Conservation (phyloP, 2,888 invertebrate species). For the Chalcis sispes region DNA sequence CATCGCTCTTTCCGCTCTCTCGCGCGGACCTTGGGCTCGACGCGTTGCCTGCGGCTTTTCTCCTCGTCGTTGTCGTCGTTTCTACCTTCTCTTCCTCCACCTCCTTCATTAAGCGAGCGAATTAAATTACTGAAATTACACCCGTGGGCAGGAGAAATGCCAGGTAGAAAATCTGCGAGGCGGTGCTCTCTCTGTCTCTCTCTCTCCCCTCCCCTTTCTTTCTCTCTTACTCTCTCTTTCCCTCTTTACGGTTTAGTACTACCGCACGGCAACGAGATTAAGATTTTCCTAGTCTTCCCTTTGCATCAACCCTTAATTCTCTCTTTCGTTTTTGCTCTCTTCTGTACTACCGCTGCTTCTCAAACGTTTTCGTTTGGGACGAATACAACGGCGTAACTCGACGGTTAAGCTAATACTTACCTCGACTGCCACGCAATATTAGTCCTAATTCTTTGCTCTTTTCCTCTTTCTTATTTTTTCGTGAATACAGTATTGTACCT, state of each 20-base stretch:
- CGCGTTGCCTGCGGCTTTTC: constrained; percentile 36
- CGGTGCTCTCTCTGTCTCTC: no score
- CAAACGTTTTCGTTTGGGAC: not conserved
- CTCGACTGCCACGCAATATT: constrained; percentile 61
- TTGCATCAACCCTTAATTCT: constrained; percentile 61
- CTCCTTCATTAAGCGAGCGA: constrained; percentile 63
- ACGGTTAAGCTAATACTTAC: constrained; percentile 56
- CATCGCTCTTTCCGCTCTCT: no score
- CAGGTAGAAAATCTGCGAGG: constrained; percentile 66
- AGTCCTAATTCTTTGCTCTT: constrained; percentile 51
- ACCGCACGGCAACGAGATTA: constrained; percentile 66
- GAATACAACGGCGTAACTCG: constrained; percentile 53
- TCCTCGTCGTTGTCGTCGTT: constrained; percentile 35
- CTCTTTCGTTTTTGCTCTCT: not conserved
- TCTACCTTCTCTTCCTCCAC: constrained; percentile 12
- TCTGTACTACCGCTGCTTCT: not conserved
- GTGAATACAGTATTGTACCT: not conserved
- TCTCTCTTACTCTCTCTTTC: no score
- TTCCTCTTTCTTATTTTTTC: not conserved
- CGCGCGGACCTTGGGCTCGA: not conserved
- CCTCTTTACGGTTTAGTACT: constrained; percentile 12
- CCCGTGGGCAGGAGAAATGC: constrained; percentile 63
- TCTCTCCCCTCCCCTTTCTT: no score
- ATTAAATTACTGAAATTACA: constrained; percentile 70
- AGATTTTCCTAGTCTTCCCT: constrained; percentile 64